A percentile compares a stretch with the other conserved stretches of the same genome.
Evolutionary conservation across 1,140 invertebrate species (phyloP).

Genomic region (Streblospio benedicti): DNA sequence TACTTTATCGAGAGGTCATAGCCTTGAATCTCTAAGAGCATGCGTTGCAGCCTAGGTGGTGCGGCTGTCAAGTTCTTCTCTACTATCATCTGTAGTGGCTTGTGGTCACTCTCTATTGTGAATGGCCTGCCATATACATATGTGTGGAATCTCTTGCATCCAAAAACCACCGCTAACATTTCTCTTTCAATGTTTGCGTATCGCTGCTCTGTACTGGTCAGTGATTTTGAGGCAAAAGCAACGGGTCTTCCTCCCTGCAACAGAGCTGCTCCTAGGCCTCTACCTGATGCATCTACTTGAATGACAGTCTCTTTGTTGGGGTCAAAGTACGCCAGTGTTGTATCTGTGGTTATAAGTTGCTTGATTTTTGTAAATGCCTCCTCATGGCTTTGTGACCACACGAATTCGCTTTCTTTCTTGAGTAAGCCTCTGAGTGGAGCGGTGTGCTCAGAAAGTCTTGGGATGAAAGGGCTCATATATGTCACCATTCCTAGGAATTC

Average conservation of each 20-base stretch:
- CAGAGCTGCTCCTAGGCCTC: slow-evolving; percentile 43
- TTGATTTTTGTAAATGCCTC: slow-evolving; percentile 23
- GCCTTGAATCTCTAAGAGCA: slow-evolving; percentile 42
- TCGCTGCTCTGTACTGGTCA: slow-evolving; percentile 1
- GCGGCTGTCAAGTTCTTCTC: slow-evolving; percentile 36
- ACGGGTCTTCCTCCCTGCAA: slow-evolving; percentile 40
- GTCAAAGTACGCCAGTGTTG: slow-evolving; percentile 28
- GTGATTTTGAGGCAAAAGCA: neutral
- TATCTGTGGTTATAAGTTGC: slow-evolving; percentile 15
- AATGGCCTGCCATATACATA: slow-evolving; percentile 13
- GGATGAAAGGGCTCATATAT: slow-evolving; percentile 21
- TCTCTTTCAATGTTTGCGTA: slow-evolving; percentile 15
- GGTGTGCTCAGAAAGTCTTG: slow-evolving; percentile 12
- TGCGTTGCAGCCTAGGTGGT: slow-evolving; percentile 43
- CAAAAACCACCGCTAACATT: slow-evolving; percentile 12
- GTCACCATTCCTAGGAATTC: slow-evolving; percentile 25
- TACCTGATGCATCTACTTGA: slow-evolving; percentile 26
- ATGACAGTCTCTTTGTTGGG: slow-evolving; percentile 19
- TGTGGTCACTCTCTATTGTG: slow-evolving; percentile 14
- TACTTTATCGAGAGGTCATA: slow-evolving; percentile 47
- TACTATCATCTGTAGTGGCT: slow-evolving; percentile 36
- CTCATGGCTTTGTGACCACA: slow-evolving; percentile 4
- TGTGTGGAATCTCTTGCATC: neutral
- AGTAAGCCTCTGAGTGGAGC: slow-evolving; percentile 3
- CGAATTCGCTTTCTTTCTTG: slow-evolving; percentile 6